Base-by-base conservation (phyloP, 2,797 vertebrate genomes). In the Hippocampus kuda region DNA sequence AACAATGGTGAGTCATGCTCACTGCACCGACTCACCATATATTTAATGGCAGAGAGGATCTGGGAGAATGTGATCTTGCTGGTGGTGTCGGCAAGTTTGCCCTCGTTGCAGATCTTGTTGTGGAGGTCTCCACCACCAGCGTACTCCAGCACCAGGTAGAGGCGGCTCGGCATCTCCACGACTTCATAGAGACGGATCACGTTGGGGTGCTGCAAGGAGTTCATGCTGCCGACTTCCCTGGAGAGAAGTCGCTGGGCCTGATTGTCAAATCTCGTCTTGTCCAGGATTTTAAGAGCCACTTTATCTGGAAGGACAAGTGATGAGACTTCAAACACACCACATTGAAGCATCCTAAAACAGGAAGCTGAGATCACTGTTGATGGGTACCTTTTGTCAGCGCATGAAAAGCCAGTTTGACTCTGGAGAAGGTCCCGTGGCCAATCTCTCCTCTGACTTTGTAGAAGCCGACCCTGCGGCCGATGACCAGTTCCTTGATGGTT, bases 281-380 rank as follows among this genome's bases (percentile, higher is more conserved):
- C 95, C 90, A 98, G 82, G 83, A 98, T 90, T 89, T 98, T 98
- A 81, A 99, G 90, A 46, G 96, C 96, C 73, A 98, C 96, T 87
- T 97, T 98, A 85, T 99, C 96, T 99, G 82, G 8, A 72, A 75
- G 68, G 24, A 75, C 51, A 67, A 54, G 1, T 22, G 34, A 54
- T 27, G 34, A 5, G 26, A 38, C 30, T 65, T 65, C 63, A 48
- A 65, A 27, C 15, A 61, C 16, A 9, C 6, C 34, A 38, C 34
- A 38, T 8, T 8, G 34, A 38, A 38, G 34, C 6, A 7, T 38
- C 34, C 34, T 38, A 0, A 7, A 38, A 38, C 34, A 38, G 8
- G 34, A 38, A n/a, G n/a, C n/a, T n/a, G 42, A 42, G 2, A 44
- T 63, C n/a, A 44, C 22, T 41, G 59, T 51, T 7, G 9, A 38